These are phyloP conservation scores for Myopa tessellatipennis DNA, from an alignment of 2,888 invertebrate genomes.

Conservation along the genomic window DNA sequence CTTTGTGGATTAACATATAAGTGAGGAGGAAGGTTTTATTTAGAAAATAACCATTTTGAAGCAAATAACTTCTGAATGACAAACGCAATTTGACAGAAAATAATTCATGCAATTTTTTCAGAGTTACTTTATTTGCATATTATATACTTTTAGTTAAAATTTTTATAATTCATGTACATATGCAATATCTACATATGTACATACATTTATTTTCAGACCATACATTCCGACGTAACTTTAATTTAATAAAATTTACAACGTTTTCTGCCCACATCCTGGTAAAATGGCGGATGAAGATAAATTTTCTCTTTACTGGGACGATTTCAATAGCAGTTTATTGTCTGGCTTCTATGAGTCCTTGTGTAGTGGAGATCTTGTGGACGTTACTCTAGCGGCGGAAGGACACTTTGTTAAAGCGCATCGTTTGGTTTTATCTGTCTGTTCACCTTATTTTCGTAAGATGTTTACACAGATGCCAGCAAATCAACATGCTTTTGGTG, in stretches of 20 bases:
- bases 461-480: constrained; percentile 77
- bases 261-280: neutral
- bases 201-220: too few species aligned
- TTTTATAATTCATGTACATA: neutral
- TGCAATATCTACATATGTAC: too few species aligned
- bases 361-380: constrained; percentile 77
- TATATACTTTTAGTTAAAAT: neutral
- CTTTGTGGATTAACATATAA: too few species aligned
- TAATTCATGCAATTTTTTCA: neutral
- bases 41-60: too few species aligned
- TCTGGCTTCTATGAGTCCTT: constrained; percentile 79
- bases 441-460: constrained; percentile 80
- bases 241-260: neutral
- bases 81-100: neutral
- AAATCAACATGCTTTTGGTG: constrained; percentile 77
- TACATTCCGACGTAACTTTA: too few species aligned
- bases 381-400: constrained; percentile 78
- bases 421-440: constrained; percentile 78
- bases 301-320: constrained; percentile 81
- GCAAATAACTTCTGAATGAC: too few species aligned
- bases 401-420: constrained; percentile 79
- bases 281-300: constrained; percentile 78
- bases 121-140: neutral
- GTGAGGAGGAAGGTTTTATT: too few species aligned
- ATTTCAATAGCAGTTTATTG: constrained; percentile 79